Base-by-base conservation (phyloP, 2,888 invertebrate genomes). In the Diogma glabrata region DNA sequence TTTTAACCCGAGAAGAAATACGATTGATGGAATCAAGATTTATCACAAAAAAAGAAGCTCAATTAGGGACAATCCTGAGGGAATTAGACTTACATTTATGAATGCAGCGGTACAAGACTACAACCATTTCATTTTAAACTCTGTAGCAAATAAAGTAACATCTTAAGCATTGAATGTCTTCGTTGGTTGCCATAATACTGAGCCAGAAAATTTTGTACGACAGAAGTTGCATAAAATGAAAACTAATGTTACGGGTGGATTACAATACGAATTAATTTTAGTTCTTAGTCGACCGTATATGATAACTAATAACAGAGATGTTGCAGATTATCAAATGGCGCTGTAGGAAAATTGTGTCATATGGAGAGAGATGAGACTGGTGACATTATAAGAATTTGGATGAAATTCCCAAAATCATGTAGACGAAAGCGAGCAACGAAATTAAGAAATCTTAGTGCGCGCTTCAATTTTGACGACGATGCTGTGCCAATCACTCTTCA, bases 181-280 rank as follows among this genome's bases (percentile, higher is more conserved):
- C 43, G n/a, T 43, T 40, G 50, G 30, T 38, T 47, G 53, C 28
- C 49, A 36, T 23, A 48, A 45, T 40, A 33, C 33, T 36, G 53
- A 49, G 24, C 49, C 52, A 52, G 28, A 50, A 55, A 43, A 24
- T 52, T 49, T 52, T 36, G 51, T 52, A 5, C 45, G 52, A 17
- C 53, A 54, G 38, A 55, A 55, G 38, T 46, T 54, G 22, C 52
- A 54, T 38, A 55, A 55, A 54, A 54, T 52, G 52, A 50, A 24
- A 48, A 3, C 26, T 33, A 16, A 14, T 33, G 45, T 23, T 4
- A 51, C 53, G 28, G 50, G 54, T 40, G 50, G 54, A 28, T 55
- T 55, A 20, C 51, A 51, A 43, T 52, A 55, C 36, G 49, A 53
- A 51, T 23, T 52, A 28, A 40, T 51, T 50, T 48, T 56, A 30